These are phyloP conservation scores for Eupsilia transversa DNA, from an alignment of 2,888 invertebrate genomes.

Conservation along the genomic window DNA sequence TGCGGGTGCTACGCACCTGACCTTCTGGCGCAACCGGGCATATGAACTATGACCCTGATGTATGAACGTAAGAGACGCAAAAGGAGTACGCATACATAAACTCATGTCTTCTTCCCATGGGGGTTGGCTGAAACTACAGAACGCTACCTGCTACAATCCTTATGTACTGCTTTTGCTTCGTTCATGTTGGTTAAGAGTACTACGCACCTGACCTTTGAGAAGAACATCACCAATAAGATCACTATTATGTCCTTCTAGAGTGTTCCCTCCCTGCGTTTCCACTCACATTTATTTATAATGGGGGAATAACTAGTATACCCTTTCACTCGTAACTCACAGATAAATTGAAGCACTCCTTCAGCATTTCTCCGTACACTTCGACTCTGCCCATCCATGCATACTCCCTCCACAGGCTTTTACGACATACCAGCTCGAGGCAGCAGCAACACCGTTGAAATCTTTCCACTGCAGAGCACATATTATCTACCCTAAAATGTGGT, in stretches of 20 bases:
- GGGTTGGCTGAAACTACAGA: too few relatives aligned
- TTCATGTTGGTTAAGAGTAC: too few relatives aligned
- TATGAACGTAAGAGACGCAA: neutral
- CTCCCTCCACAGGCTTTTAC: slow-evolving; percentile 62
- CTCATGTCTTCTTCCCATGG: too few relatives aligned
- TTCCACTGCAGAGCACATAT: neutral
- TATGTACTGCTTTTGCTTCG: too few relatives aligned
- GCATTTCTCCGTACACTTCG: slow-evolving; percentile 67
- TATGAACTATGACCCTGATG: too few relatives aligned
- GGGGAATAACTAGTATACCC: too few relatives aligned
- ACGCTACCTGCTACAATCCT: too few relatives aligned
- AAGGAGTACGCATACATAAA: too few relatives aligned
- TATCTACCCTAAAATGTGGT: slow-evolving; percentile 19
- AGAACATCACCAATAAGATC: too few relatives aligned
- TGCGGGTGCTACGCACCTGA: neutral
- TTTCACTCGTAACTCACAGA: slow-evolving; percentile 45
- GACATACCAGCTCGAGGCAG: slow-evolving; percentile 61
- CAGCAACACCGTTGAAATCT: slow-evolving; percentile 64
- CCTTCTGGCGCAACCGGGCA: too few relatives aligned
- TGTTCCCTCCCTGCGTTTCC: neutral
- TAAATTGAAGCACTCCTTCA: slow-evolving; percentile 68
- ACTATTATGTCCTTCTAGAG: neutral
- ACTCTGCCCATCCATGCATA: slow-evolving; percentile 61
- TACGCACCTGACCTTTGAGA: too few relatives aligned
- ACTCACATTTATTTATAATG: neutral